Conservation (phyloP, 2,797 vertebrate genomes). For the Anguilla megastoma region DNA sequence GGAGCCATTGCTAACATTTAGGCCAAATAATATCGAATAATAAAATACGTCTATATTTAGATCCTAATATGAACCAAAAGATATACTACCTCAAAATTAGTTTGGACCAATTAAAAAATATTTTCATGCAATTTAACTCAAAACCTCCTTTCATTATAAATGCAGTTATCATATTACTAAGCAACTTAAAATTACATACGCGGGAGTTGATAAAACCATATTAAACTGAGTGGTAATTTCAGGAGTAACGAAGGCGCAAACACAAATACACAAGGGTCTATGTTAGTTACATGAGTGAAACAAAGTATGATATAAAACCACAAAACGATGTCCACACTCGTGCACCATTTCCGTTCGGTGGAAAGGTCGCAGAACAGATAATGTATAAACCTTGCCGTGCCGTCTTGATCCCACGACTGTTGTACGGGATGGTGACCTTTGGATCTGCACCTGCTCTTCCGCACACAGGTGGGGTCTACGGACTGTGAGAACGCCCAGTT, state of each 20-base stretch:
- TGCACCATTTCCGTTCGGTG: background rate
- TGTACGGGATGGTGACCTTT: conserved; percentile 48
- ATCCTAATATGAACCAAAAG: background rate
- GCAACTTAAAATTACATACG: background rate
- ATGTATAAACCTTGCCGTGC: conserved; percentile 20
- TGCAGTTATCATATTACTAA: background rate
- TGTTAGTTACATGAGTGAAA: background rate
- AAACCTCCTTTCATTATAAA: background rate
- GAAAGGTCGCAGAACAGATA: background rate
- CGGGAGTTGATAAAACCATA: background rate
- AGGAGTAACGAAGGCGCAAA: background rate
- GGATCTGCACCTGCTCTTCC: conserved; percentile 52
- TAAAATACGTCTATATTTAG: background rate
- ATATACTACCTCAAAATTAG: background rate
- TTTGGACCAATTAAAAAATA: background rate
- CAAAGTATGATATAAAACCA: background rate
- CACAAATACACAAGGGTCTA: background rate
- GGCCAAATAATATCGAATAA: background rate
- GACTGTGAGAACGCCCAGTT: conserved; percentile 31
- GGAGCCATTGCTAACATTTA: background rate
- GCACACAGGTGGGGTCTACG: conserved; percentile 40
- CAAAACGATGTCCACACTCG: background rate
- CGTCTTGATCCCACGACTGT: conserved; percentile 23
- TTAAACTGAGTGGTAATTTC: background rate
- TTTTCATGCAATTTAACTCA: background rate